Evolutionary conservation across 30 jellyfish, hydroid and myxozoan genomes (phyloP).

Genomic region (Rhopilema esculentum): DNA sequence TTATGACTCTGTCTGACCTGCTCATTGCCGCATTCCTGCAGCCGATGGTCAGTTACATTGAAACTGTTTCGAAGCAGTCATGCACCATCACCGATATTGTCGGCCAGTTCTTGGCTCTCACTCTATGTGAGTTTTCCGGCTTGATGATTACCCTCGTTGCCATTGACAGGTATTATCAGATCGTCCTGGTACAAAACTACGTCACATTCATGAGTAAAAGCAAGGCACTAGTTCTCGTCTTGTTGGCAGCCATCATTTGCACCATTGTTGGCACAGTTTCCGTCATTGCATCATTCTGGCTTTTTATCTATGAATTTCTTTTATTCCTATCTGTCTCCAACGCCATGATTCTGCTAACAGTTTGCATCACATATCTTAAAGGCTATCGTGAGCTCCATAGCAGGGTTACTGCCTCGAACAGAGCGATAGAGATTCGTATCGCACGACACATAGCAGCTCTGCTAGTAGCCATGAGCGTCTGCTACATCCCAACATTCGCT

Average conservation of each 20-base stretch:
- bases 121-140: conserved; percentile 20
- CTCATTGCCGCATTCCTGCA: conserved; percentile 1
- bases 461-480: background rate
- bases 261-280: conserved; percentile 4
- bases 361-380: background rate
- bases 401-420: background rate
- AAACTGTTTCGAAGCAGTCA: background rate
- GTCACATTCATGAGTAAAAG: conserved; percentile 1
- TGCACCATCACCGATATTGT: conserved; percentile 2
- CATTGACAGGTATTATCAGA: conserved; percentile 18
- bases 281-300: conserved; percentile 6
- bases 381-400: background rate
- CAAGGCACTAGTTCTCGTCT: background rate
- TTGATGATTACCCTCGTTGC: conserved; percentile 30
- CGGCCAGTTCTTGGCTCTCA: conserved; percentile 15
- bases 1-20: conserved; percentile 20
- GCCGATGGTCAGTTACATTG: conserved; percentile 8
- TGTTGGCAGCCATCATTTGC: background rate
- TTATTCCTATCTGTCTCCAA: background rate
- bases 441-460: background rate
- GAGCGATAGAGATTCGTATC: background rate
- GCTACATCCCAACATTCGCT: conserved; percentile 20
- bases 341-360: background rate
- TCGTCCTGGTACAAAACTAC: background rate
- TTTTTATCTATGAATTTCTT: background rate